phyloP scores from a whole-genome alignment of 2,113 vertebrate genomes.

The Falco punctatus region DNA sequence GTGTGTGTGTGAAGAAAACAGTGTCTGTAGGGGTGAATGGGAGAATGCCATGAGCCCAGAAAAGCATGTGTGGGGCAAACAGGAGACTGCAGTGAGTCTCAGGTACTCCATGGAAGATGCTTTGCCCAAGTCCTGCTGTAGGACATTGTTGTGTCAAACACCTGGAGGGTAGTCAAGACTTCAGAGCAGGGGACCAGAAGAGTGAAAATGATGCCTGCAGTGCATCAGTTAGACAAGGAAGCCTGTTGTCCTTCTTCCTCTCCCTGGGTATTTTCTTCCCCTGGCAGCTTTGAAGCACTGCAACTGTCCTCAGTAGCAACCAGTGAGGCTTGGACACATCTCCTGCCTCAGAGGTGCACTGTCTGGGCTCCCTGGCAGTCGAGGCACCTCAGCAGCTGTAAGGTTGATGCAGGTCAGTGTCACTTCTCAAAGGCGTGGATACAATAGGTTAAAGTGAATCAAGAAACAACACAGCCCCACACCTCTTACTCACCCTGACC shows the following conservation, averaged over 20 bases:
- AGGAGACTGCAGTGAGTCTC: neutral
- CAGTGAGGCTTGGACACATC: neutral
- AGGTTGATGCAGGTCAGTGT: neutral
- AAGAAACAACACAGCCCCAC: neutral
- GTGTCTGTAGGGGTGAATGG: neutral
- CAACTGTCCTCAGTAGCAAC: neutral
- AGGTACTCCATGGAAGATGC: neutral
- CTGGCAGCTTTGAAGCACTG: neutral
- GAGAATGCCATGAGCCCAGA: neutral
- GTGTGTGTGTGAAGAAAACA: no score
- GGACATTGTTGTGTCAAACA: neutral
- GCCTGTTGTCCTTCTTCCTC: neutral
- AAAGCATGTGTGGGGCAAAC: neutral
- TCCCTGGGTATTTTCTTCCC: neutral
- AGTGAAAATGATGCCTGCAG: neutral
- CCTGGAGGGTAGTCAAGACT: neutral
- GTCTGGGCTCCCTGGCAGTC: neutral
- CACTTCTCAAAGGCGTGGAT: neutral
- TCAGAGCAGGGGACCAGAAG: neutral
- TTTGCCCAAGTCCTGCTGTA: neutral
- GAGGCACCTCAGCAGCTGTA: neutral
- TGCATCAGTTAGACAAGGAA: neutral
- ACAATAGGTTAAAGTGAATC: neutral
- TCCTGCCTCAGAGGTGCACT: neutral
- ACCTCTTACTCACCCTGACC: neutral